These are phyloP conservation scores for Melanaphis sacchari DNA, from an alignment of 1,140 invertebrate genomes.

Conservation along the genomic window DNA sequence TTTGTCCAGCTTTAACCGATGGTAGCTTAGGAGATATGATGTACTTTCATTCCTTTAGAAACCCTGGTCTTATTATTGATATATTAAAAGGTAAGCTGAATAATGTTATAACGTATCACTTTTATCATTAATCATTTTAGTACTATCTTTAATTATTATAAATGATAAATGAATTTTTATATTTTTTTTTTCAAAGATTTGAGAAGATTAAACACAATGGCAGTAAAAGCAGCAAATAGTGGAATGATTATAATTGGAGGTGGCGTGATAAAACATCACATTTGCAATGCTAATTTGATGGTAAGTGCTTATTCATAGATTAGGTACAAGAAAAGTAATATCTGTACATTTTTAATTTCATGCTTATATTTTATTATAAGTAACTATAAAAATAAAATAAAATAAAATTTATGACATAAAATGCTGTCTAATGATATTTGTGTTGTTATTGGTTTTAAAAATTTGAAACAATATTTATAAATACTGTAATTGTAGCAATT, in stretches of 20 bases:
- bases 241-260: slow-evolving; percentile 99
- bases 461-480: too few relatives aligned
- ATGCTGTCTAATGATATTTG: not conserved
- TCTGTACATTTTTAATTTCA: not conserved
- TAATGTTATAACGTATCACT: not conserved
- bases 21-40: slow-evolving; percentile 99
- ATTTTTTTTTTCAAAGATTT: slow-evolving; percentile 73
- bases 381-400: too few relatives aligned
- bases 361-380: too few relatives aligned
- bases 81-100: slow-evolving; percentile 79
- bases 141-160: not conserved
- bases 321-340: not conserved
- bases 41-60: slow-evolving; percentile 96
- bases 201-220: slow-evolving; percentile 88
- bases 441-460: not conserved
- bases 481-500: too few relatives aligned
- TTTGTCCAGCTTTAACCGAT: slow-evolving; percentile 97
- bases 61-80: slow-evolving; percentile 91
- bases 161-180: not conserved
- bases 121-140: not conserved
- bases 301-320: slow-evolving; percentile 64
- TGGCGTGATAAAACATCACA: slow-evolving; percentile 98
- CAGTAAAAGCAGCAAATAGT: slow-evolving; percentile 90
- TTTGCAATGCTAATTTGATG: slow-evolving; percentile 98
- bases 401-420: too few relatives aligned